These are phyloP conservation scores for Caenorhabditis latens DNA, from an alignment of 1,140 invertebrate species.

Conservation along the genomic window DNA sequence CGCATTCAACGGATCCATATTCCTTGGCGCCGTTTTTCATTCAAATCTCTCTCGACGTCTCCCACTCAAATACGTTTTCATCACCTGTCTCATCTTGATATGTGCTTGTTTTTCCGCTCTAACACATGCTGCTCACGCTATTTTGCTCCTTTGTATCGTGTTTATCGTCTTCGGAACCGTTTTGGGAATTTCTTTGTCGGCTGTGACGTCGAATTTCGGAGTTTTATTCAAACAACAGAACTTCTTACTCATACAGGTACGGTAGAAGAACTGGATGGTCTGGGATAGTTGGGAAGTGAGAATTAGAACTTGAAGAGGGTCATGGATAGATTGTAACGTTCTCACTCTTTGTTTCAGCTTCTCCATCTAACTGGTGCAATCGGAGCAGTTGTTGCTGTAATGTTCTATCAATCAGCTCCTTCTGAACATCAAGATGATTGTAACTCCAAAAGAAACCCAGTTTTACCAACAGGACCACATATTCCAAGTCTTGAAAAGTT, in stretches of 20 bases:
- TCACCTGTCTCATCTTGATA: slow-evolving; percentile 17
- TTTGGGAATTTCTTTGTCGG: slow-evolving; percentile 23
- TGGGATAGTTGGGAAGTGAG: background rate
- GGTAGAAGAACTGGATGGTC: background rate
- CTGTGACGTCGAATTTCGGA: slow-evolving; percentile 25
- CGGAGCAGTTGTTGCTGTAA: slow-evolving; percentile 42
- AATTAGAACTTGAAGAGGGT: background rate
- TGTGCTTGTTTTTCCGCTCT: slow-evolving; percentile 15
- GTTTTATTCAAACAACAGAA: slow-evolving; percentile 30
- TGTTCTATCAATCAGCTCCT: slow-evolving; percentile 51
- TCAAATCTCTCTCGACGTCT: slow-evolving; percentile 23
- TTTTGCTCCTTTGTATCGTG: slow-evolving; percentile 11
- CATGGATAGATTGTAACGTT: background rate
- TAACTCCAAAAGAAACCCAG: slow-evolving; percentile 24
- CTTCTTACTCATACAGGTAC: slow-evolving; percentile 6
- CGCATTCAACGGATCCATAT: slow-evolving; percentile 39
- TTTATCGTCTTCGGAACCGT: slow-evolving; percentile 35
- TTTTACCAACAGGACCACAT: slow-evolving; percentile 27
- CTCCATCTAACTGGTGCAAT: slow-evolving; percentile 46
- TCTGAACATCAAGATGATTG: slow-evolving; percentile 32
- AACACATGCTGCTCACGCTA: background rate
- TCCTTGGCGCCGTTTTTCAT: slow-evolving; percentile 16
- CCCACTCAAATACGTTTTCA: slow-evolving; percentile 20
- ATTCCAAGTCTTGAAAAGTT: slow-evolving; percentile 47
- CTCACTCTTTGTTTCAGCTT: background rate